Evolutionary conservation across 1,140 invertebrate species (phyloP).

Genomic region (Neodiprion pinetum): DNA sequence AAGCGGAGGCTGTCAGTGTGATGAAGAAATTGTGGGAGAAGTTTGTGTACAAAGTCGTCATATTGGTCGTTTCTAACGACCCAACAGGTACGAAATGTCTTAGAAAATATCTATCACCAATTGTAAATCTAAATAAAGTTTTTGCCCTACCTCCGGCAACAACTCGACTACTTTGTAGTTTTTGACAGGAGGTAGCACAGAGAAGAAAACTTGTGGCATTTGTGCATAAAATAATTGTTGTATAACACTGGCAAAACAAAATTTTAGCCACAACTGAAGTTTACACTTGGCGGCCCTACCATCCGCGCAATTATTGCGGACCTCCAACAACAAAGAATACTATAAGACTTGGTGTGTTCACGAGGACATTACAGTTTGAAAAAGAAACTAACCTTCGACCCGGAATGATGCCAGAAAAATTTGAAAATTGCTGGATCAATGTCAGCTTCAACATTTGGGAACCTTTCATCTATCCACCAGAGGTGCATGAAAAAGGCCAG

Average conservation of each 20-base stretch:
- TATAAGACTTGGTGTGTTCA: neutral
- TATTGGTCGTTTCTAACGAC: neutral
- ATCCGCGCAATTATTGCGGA: neutral
- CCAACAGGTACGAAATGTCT: neutral
- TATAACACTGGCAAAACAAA: neutral
- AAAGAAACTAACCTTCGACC: neutral
- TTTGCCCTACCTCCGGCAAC: too few relatives aligned
- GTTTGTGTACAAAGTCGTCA: constrained; percentile 9
- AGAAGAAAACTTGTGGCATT: neutral
- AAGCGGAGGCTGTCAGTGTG: neutral
- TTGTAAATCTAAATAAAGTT: too few relatives aligned
- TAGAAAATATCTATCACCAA: neutral
- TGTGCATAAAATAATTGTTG: neutral
- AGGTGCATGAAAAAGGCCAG: neutral
- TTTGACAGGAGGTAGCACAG: too few relatives aligned
- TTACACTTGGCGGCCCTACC: constrained; percentile 9
- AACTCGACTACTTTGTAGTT: too few relatives aligned
- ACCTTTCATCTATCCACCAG: neutral
- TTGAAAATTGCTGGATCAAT: neutral
- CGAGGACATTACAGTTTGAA: neutral
- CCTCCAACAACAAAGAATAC: neutral
- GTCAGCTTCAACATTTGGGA: constrained; percentile 3
- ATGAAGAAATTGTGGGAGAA: neutral
- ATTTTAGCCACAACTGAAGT: neutral
- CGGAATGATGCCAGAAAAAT: constrained; percentile 3